A percentile compares a stretch with the other conserved stretches of the same genome.
phyloP scores from a whole-genome alignment of 2,797 vertebrate species.

The Tragopan temminckii region DNA sequence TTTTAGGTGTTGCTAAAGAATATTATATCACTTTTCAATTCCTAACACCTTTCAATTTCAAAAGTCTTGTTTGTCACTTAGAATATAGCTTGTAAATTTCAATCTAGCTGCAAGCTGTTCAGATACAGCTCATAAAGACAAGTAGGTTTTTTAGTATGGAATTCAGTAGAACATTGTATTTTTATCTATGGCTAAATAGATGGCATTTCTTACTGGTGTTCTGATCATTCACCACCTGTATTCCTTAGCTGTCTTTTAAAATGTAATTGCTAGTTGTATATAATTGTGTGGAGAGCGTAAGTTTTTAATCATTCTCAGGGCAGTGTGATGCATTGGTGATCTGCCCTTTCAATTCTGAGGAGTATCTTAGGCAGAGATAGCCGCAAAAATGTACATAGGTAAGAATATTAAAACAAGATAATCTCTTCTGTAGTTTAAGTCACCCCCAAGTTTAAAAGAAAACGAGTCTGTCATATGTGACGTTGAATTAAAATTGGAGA shows the following conservation, averaged over 20 bases:
- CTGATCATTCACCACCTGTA: not conserved
- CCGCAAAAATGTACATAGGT: not conserved
- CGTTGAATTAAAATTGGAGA: not conserved
- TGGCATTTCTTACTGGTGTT: accelerated
- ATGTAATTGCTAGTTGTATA: not conserved
- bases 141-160: not conserved
- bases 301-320: not conserved
- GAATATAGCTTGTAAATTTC: not conserved
- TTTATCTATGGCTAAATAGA: not conserved
- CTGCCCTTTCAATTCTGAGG: not conserved
- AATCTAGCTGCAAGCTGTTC: not conserved
- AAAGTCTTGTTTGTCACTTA: not conserved
- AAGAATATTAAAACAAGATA: not conserved
- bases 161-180: not conserved
- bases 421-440: not conserved
- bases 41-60: not conserved
- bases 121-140: not conserved
- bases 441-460: not conserved
- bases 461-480: not conserved
- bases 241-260: not conserved
- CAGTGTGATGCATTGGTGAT: not conserved
- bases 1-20: not conserved
- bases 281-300: not conserved
- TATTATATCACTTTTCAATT: not conserved
- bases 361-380: not conserved